Conservation (phyloP, 2,113 vertebrate species). For the Larimichthys polyactis region DNA sequence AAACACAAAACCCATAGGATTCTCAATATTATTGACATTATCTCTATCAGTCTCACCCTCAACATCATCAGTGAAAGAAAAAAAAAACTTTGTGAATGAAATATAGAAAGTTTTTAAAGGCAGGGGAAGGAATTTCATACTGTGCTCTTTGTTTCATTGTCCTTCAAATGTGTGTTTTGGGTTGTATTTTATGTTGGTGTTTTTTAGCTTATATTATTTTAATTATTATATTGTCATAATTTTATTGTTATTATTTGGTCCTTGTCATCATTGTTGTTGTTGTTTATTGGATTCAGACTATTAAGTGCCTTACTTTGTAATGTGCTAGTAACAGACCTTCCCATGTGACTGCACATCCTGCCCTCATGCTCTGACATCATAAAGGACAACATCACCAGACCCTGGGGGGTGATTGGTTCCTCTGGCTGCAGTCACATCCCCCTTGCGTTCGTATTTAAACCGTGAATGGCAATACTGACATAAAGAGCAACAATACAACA, state of each 20-base stretch:
- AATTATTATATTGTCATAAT: slow-evolving; percentile 83
- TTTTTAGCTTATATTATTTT: slow-evolving; percentile 81
- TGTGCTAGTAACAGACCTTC: slow-evolving; percentile 78
- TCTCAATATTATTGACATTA: slow-evolving; percentile 46
- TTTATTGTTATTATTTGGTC: slow-evolving; percentile 82
- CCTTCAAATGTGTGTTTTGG: slow-evolving; percentile 79
- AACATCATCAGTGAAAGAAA: slow-evolving; percentile 59
- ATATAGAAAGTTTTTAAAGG: slow-evolving; percentile 70
- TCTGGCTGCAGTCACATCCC: slow-evolving; percentile 75
- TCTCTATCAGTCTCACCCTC: slow-evolving; percentile 48
- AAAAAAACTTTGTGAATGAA: slow-evolving; percentile 79
- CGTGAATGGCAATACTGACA: slow-evolving; percentile 42
- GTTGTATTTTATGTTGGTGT: slow-evolving; percentile 77
- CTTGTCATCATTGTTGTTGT: slow-evolving; percentile 72
- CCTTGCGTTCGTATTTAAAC: slow-evolving; percentile 58
- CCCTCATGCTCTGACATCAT: slow-evolving; percentile 75
- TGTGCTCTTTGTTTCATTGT: slow-evolving; percentile 77
- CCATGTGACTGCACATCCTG: slow-evolving; percentile 84
- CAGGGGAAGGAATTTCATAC: slow-evolving; percentile 79
- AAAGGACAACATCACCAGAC: slow-evolving; percentile 67
- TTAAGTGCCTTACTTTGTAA: slow-evolving; percentile 81
- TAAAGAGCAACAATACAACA: slow-evolving; percentile 49
- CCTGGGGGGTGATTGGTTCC: slow-evolving; percentile 54
- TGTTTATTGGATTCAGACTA: slow-evolving; percentile 80
- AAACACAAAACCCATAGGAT: slow-evolving; percentile 61